Percentiles rank a stretch among this genome's conserved stretches.
These are phyloP conservation scores for Corythornis leucogaster DNA, from an alignment of 2,797 vertebrate genomes.

Conservation along the genomic window DNA sequence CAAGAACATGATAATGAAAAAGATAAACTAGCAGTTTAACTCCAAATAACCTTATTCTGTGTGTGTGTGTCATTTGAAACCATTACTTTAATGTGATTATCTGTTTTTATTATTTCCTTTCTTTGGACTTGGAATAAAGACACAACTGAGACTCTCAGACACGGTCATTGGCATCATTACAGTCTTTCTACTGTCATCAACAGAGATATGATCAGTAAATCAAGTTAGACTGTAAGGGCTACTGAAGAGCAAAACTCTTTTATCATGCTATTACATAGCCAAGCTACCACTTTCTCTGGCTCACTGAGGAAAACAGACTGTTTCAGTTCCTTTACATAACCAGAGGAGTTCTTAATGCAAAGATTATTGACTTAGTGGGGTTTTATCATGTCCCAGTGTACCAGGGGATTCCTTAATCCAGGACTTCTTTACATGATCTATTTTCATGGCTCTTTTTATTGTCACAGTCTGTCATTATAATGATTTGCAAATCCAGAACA, in stretches of 20 bases:
- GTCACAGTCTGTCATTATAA: conserved; percentile 47
- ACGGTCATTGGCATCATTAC: conserved; percentile 55
- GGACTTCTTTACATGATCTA: conserved; percentile 56
- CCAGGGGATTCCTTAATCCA: conserved; percentile 66
- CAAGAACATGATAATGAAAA: conserved; percentile 34
- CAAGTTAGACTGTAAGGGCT: conserved; percentile 46
- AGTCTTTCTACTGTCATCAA: conserved; percentile 54
- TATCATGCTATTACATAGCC: conserved; percentile 42
- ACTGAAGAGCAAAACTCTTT: conserved; percentile 42
- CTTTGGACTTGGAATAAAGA: conserved; percentile 56
- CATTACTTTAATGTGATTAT: conserved; percentile 61
- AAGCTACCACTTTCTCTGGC: neutral
- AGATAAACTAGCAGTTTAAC: conserved; percentile 67
- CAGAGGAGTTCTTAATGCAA: conserved; percentile 52
- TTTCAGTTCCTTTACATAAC: conserved; percentile 56
- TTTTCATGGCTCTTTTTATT: conserved; percentile 61
- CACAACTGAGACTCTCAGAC: conserved; percentile 58
- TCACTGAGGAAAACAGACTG: conserved; percentile 19
- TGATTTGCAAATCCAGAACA: conserved; percentile 42
- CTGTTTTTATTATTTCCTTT: conserved; percentile 67
- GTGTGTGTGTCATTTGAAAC: conserved; percentile 46
- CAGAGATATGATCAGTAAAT: conserved; percentile 66
- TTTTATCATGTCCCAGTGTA: conserved; percentile 51
- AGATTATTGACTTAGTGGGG: conserved; percentile 69
- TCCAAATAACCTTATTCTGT: conserved; percentile 61